phyloP scores from a whole-genome alignment of 2,888 invertebrate species.

The Idaea dimidiata region DNA sequence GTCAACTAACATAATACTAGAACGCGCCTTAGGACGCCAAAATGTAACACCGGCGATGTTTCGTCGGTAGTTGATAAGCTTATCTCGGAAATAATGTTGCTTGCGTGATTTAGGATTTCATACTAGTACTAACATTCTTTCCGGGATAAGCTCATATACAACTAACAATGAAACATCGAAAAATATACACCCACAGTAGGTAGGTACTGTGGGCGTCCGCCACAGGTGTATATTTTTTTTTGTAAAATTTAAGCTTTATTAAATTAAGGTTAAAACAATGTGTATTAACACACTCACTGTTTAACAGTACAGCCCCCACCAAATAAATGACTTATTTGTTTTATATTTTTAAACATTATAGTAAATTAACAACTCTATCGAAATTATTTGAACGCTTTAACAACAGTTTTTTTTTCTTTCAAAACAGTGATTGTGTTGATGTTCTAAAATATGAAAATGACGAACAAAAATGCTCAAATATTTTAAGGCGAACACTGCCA shows the following conservation, averaged over 20 bases:
- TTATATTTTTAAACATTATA: not conserved
- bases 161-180: no score
- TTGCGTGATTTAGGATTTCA: no score
- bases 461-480: conserved; percentile 75
- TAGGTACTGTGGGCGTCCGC: no score
- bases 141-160: no score
- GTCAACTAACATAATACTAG: conserved; percentile 76
- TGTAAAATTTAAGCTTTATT: conserved; percentile 73
- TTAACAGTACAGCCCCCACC: conserved; percentile 69
- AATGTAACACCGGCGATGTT: not conserved
- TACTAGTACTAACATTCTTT: no score
- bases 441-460: conserved; percentile 51
- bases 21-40: not conserved
- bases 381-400: conserved; percentile 7
- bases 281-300: conserved; percentile 81
- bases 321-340: conserved; percentile 42
- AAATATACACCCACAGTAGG: no score
- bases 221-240: conserved; percentile 46
- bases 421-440: conserved; percentile 80
- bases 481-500: conserved; percentile 73
- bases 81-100: no score
- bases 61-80: no score
- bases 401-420: conserved; percentile 22
- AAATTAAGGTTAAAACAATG: conserved; percentile 52
- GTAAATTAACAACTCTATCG: not conserved